phyloP scores from a whole-genome alignment of 2,113 vertebrate genomes.

The Amazona vittata region DNA sequence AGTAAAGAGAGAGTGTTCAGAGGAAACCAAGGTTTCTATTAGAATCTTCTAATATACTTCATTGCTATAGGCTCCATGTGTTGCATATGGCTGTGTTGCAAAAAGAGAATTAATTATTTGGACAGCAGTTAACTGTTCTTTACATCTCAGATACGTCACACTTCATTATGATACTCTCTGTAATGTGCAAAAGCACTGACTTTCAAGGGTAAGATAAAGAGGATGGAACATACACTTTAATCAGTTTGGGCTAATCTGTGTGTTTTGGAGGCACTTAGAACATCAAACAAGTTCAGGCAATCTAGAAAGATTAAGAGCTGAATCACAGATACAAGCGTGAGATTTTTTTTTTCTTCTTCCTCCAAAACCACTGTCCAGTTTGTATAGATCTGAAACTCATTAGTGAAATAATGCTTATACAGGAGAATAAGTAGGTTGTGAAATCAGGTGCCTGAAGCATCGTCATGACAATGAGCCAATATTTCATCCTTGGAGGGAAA shows the following conservation, averaged over 20 bases:
- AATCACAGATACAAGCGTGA: slow-evolving; percentile 8
- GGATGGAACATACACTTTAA: neutral
- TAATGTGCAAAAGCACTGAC: slow-evolving; percentile 19
- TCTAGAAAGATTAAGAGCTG: slow-evolving; percentile 17
- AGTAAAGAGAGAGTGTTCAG: neutral
- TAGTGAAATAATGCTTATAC: neutral
- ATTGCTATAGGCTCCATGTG: neutral
- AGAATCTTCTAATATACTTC: neutral
- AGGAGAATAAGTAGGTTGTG: neutral
- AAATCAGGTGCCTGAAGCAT: neutral
- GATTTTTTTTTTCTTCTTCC: neutral
- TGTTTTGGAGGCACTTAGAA: slow-evolving; percentile 44
- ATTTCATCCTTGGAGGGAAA: neutral
- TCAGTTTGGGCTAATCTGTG: slow-evolving; percentile 30
- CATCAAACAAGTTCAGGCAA: slow-evolving; percentile 8
- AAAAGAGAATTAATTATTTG: neutral
- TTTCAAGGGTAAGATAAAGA: slow-evolving; percentile 36
- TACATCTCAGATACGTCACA: neutral
- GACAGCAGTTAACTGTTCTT: slow-evolving; percentile 12
- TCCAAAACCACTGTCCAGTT: neutral
- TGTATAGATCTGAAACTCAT: neutral
- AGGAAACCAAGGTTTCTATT: slow-evolving; percentile 9
- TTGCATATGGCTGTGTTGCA: neutral
- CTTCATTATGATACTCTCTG: neutral
- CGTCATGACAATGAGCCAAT: accelerated